Evolutionary conservation across 2,888 invertebrate species (phyloP), one percentile per base, ranked within the genome.

Genomic region (Calliphora vomitoria): DNA sequence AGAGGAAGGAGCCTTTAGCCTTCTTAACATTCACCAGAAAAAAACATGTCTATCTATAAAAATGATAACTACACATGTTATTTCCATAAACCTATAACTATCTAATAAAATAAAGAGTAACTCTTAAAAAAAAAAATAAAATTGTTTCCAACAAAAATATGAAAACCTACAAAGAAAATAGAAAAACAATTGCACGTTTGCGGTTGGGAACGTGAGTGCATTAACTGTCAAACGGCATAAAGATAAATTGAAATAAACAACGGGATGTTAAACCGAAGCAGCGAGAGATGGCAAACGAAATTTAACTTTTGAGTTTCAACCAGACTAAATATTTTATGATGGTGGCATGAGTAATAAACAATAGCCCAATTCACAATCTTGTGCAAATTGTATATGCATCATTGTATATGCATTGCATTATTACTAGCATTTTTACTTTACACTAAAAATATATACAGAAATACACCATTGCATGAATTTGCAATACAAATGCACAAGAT

Each of bases 211-310:
- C 84, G 84, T 85, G 82, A 79, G 78, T 75, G 85, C 87, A 85
- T 87, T 87, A 85, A 82, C 72, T 87, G 74, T 82, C 85, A 87
- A 69, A 74, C 66, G 13, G 60, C 47, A 74, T 69, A 41, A 78
- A 79, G 64, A 85, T 71, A 85, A 85, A 87, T 87, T 82, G 74
- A 87, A 85, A 85, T 60, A 80, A 69, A 80, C 8, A 78, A 18
- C 25, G n/a, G 20, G 35, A 82, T 31, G 55, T 71, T 60, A 66
- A 82, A 66, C 41, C 0, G 41, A 47, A 64, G 44, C 53, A 44
- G 18, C 44, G 20, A 44, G 11, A 25, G 1, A 47, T n/a, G 50
- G 4, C 31, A 60, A 60, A 60, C 13, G 31, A 60, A 38, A n/a
- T 15, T 35, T 35, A 47, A 68, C 18, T 6, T 66, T 66, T 66